phyloP scores from a whole-genome alignment of 2,888 invertebrate species.

The Caradrina kadenii region DNA sequence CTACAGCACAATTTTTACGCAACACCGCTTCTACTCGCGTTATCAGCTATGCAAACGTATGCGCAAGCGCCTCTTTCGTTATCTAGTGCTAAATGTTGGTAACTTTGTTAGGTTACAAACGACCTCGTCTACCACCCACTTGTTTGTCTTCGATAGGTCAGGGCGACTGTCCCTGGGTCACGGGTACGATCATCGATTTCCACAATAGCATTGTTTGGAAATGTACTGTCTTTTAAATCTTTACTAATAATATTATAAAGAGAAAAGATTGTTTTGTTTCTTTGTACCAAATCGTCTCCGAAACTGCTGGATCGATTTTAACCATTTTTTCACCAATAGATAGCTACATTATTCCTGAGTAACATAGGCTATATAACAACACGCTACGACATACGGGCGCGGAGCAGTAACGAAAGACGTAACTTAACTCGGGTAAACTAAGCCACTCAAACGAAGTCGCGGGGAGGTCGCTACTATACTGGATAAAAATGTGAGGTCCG shows the following conservation, averaged over 20 bases:
- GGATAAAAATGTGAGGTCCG: slow-evolving; percentile 1
- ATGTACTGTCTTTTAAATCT: slow-evolving; percentile 27
- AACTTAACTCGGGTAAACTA: no score
- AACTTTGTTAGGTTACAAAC: slow-evolving; percentile 30
- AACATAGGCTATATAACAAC: no score
- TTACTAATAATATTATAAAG: no score
- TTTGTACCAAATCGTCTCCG: no score
- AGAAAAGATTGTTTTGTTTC: no score
- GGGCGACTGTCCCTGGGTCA: slow-evolving; percentile 50
- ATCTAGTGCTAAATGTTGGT: slow-evolving; percentile 33
- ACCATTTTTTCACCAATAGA: no score
- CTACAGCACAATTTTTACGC: slow-evolving; percentile 31
- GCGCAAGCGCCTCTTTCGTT: slow-evolving; percentile 27
- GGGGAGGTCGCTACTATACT: no score
- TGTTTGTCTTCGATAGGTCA: slow-evolving; percentile 58
- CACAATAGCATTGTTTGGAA: slow-evolving; percentile 54
- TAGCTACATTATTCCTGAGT: no score
- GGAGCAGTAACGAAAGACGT: no score
- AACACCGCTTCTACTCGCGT: slow-evolving; percentile 29
- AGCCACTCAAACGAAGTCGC: no score
- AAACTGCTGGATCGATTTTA: no score
- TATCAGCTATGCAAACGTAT: slow-evolving; percentile 29
- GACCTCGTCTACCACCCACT: slow-evolving; percentile 46
- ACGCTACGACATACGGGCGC: no score
- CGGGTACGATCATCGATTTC: slow-evolving; percentile 40